These are phyloP conservation scores for Tenualosa thibaudeaui DNA, from an alignment of 2,797 vertebrate genomes.

Conservation along the genomic window DNA sequence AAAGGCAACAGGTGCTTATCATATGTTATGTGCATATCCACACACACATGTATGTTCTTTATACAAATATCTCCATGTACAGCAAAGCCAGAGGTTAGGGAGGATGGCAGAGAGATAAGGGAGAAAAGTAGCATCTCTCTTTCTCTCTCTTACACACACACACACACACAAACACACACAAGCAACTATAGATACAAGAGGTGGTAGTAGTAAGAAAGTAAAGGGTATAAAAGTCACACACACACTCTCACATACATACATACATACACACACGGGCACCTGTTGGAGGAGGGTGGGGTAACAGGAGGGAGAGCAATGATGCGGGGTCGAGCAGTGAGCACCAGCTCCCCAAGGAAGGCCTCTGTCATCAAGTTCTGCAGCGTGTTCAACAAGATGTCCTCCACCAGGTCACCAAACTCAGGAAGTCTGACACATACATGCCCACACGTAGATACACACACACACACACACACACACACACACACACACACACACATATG, in stretches of 20 bases:
- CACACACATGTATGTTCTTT: too few species aligned
- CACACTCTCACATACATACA: too few species aligned
- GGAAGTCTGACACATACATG: slow-evolving; percentile 63
- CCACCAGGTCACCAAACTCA: slow-evolving; percentile 70
- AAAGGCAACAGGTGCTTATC: neutral
- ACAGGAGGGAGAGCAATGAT: slow-evolving; percentile 71
- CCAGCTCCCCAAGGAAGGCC: slow-evolving; percentile 84
- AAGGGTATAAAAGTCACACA: neutral
- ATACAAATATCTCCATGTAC: too few species aligned
- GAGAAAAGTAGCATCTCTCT: too few species aligned
- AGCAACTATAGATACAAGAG: too few species aligned
- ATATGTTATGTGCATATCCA: neutral
- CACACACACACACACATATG: neutral
- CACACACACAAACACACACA: neutral
- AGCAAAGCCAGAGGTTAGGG: too few species aligned
- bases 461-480: neutral
- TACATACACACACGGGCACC: neutral
- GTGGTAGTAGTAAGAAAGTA: too few species aligned
- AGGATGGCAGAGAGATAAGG: too few species aligned
- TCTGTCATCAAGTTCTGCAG: slow-evolving; percentile 89
- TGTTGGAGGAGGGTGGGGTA: neutral
- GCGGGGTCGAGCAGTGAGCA: slow-evolving; percentile 77
- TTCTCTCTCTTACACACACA: too few species aligned
- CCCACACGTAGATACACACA: neutral
- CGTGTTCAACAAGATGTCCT: slow-evolving; percentile 82